Evolutionary conservation across 2,888 invertebrate genomes (phyloP).

Genomic region (Chymomyza caudatula): DNA sequence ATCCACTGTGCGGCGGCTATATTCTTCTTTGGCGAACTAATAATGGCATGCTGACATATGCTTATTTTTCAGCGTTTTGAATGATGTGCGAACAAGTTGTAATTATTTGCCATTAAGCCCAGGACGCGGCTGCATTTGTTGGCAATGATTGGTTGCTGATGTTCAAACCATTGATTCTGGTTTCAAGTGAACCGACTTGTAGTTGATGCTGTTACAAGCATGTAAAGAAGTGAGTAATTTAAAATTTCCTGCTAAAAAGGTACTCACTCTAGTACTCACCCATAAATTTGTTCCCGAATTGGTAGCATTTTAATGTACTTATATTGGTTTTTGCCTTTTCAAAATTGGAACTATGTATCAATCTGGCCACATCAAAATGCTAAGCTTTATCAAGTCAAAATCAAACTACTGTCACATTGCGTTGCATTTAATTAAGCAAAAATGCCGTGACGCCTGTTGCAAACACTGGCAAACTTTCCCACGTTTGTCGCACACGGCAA

Average conservation of each 20-base stretch:
- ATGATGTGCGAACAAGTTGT: conserved; percentile 69
- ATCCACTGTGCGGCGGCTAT: too few relatives aligned
- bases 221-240: too few relatives aligned
- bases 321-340: too few relatives aligned
- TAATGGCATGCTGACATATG: conserved; percentile 62
- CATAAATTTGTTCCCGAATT: too few relatives aligned
- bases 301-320: too few relatives aligned
- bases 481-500: conserved; percentile 37
- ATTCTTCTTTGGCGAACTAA: conserved; percentile 69
- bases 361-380: background rate
- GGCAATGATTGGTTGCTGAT: conserved; percentile 21
- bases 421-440: conserved; percentile 64
- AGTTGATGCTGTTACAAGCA: background rate
- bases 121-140: background rate
- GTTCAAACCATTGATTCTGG: conserved; percentile 8
- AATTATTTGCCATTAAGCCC: conserved; percentile 66
- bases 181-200: background rate
- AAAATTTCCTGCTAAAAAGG: too few relatives aligned
- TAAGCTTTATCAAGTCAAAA: conserved; percentile 33
- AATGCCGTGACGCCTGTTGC: conserved; percentile 43
- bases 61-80: conserved; percentile 34
- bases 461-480: conserved; percentile 48
- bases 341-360: too few relatives aligned
- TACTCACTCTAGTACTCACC: too few relatives aligned
- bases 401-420: conserved; percentile 43